These are phyloP conservation scores for Horisme vitalbata DNA, from an alignment of 2,888 invertebrate genomes.

Conservation along the genomic window DNA sequence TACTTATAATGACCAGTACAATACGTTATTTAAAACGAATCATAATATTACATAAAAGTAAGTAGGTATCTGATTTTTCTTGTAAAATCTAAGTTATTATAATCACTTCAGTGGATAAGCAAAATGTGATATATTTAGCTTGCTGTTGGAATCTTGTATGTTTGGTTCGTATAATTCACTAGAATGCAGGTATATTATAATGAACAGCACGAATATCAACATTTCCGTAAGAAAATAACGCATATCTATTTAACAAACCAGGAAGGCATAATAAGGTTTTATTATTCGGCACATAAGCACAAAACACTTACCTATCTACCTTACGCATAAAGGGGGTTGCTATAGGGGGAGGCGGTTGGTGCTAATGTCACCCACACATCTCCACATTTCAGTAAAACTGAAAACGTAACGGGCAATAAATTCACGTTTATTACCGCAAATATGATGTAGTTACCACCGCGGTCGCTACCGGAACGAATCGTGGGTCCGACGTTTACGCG, in stretches of 20 bases:
- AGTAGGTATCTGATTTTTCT: too few relatives aligned
- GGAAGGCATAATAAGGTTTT: constrained; percentile 8
- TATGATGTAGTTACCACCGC: constrained; percentile 66
- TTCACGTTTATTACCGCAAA: constrained; percentile 78
- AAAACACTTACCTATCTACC: not conserved
- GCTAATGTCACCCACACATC: constrained; percentile 70
- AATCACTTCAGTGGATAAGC: too few relatives aligned
- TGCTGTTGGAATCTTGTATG: too few relatives aligned
- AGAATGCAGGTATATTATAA: too few relatives aligned
- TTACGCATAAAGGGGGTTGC: constrained; percentile 24
- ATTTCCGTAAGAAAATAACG: too few relatives aligned
- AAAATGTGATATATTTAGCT: too few relatives aligned
- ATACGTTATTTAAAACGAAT: too few relatives aligned
- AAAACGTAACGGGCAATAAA: constrained; percentile 78
- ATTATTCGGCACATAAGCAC: constrained; percentile 30
- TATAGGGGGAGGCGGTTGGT: constrained; percentile 51
- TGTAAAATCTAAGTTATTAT: too few relatives aligned
- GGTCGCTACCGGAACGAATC: constrained; percentile 72
- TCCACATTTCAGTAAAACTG: constrained; percentile 78
- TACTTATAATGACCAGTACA: too few relatives aligned
- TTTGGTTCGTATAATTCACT: too few relatives aligned
- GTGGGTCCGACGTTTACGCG: constrained; percentile 58
- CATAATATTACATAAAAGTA: too few relatives aligned
- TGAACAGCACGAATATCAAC: too few relatives aligned
- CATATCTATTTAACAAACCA: constrained; percentile 1